phyloP scores from a whole-genome alignment of 2,797 vertebrate genomes.

The Acanthiza pusilla region DNA sequence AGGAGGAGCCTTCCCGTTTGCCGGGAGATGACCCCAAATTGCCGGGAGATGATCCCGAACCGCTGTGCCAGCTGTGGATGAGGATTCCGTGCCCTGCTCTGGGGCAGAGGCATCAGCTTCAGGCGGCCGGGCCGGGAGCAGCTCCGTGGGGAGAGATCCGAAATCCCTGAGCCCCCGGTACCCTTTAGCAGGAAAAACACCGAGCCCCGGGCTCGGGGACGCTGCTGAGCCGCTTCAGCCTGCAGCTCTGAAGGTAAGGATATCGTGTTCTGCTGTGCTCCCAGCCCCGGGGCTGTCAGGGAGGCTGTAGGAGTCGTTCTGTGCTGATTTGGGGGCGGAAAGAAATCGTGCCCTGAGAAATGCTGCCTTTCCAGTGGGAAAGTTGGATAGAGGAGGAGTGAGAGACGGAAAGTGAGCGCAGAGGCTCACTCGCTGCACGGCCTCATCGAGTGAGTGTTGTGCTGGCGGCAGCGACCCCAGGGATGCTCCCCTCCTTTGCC shows the following conservation, averaged over 20 bases:
- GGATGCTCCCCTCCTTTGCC: not conserved
- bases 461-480: not conserved
- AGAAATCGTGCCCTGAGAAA: not conserved
- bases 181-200: not conserved
- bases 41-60: too few species aligned
- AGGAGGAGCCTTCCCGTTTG: fast-evolving
- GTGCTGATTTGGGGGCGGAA: fast-evolving
- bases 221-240: not conserved
- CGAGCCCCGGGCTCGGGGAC: fast-evolving
- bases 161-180: not conserved
- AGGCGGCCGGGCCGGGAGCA: fast-evolving
- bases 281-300: not conserved
- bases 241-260: not conserved
- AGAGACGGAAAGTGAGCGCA: not conserved
- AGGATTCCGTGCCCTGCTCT: fast-evolving
- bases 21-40: too few species aligned
- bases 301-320: not conserved
- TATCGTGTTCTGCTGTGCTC: fast-evolving
- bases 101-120: fast-evolving
- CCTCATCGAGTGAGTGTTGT: too few species aligned
- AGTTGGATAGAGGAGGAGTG: not conserved
- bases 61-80: fast-evolving
- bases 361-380: fast-evolving
- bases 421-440: fast-evolving
- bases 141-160: not conserved